Conservation (phyloP, 2,888 invertebrate species). For the Latrodectus elegans region DNA sequence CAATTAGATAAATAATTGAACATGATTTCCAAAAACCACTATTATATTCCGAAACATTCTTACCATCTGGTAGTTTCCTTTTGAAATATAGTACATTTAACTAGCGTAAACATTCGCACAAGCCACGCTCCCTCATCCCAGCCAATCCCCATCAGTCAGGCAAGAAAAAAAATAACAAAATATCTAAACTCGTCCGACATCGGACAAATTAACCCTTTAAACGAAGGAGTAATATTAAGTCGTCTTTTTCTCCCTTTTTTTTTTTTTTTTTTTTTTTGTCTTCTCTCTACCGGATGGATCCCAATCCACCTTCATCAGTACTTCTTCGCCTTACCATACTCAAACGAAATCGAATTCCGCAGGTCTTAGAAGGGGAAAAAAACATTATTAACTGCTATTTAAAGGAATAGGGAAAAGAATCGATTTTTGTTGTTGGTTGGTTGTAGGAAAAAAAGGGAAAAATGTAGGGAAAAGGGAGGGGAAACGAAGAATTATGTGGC, state of each 20-base stretch:
- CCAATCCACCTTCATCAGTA: background rate
- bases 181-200: constrained; percentile 2
- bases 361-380: constrained; percentile 29
- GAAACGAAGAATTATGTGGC: constrained; percentile 49
- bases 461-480: constrained; percentile 16
- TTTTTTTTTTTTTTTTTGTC: no score
- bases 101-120: no score
- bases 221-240: constrained; percentile 53
- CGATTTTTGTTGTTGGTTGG: constrained; percentile 41
- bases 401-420: constrained; percentile 64
- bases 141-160: background rate
- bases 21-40: no score
- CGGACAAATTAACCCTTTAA: constrained; percentile 55
- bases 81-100: no score
- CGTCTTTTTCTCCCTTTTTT: constrained; percentile 6
- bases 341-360: constrained; percentile 54
- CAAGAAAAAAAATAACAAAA: background rate
- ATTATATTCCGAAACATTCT: no score
- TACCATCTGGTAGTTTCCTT: no score
- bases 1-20: no score
- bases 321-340: background rate
- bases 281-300: no score
- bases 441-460: constrained; percentile 25
- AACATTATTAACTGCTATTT: constrained; percentile 69
- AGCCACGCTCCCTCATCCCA: no score